phyloP scores from a whole-genome alignment of 2,113 vertebrate species.

The Brienomyrus brachyistius region DNA sequence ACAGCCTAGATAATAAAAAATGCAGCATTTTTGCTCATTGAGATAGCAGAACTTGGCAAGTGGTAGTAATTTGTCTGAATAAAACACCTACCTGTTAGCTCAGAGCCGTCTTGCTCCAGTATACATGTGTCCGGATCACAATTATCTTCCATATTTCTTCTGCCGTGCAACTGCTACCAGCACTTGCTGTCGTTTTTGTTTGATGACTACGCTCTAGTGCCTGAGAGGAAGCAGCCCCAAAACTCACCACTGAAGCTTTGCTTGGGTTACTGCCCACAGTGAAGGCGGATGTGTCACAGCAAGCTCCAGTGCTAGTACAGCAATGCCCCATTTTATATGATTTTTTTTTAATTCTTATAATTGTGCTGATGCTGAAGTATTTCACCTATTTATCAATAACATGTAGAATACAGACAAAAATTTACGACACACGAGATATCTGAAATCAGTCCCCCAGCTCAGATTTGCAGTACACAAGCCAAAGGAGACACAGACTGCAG shows the following conservation, averaged over 20 bases:
- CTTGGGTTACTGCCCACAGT: background rate
- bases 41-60: background rate
- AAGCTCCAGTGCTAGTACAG: background rate
- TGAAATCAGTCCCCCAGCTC: background rate
- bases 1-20: background rate
- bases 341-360: background rate
- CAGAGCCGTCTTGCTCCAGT: slow-evolving; percentile 14
- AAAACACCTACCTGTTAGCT: slow-evolving; percentile 33
- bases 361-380: background rate
- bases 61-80: background rate
- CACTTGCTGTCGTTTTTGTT: background rate
- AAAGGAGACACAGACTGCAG: background rate
- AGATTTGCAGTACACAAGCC: background rate
- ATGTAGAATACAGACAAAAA: background rate
- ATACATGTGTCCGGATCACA: slow-evolving; percentile 9
- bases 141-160: slow-evolving; percentile 21
- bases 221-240: slow-evolving; percentile 12
- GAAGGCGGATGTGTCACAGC: background rate
- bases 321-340: background rate
- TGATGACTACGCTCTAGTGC: background rate
- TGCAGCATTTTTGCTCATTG: background rate
- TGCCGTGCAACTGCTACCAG: background rate
- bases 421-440: background rate
- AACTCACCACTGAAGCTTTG: background rate
- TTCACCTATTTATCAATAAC: background rate